Evolutionary conservation across 2,797 vertebrate genomes (phyloP).

Genomic region (Helostoma temminkii): DNA sequence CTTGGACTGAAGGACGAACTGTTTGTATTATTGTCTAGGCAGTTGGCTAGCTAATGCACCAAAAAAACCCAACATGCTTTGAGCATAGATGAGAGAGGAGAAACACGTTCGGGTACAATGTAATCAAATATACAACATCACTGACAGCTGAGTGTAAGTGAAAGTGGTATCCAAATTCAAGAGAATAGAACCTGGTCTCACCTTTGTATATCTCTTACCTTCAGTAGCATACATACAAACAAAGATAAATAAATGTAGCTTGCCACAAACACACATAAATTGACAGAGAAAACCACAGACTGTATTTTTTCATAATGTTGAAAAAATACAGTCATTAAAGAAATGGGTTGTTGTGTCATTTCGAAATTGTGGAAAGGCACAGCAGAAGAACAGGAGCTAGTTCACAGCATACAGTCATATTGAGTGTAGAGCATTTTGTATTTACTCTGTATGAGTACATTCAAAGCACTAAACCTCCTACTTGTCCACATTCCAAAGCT

Average conservation of each 20-base stretch:
- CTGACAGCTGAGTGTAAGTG: too few species aligned
- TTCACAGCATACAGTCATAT: neutral
- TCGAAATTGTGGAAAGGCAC: neutral
- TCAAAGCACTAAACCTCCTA: conserved; percentile 19
- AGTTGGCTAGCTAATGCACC: too few species aligned
- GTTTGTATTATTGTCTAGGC: too few species aligned
- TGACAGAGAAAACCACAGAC: neutral
- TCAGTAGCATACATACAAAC: too few species aligned
- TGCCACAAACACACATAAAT: neutral
- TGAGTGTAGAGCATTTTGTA: neutral
- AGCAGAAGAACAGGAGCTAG: neutral
- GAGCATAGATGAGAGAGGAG: too few species aligned
- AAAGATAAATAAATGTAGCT: neutral
- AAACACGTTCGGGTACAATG: too few species aligned
- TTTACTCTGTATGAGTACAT: conserved; percentile 2
- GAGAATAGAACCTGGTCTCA: too few species aligned
- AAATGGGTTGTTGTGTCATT: neutral
- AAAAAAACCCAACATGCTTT: too few species aligned
- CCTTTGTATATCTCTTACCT: too few species aligned
- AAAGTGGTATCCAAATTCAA: too few species aligned
- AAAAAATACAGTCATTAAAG: neutral
- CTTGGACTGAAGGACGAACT: too few species aligned
- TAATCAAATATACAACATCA: too few species aligned
- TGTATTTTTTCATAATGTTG: neutral
- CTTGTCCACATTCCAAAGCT: conserved; percentile 53